Evolutionary conservation across 1,140 invertebrate genomes (phyloP), one percentile per base, ranked within the genome.

Genomic region (Drosophila saltans): DNA sequence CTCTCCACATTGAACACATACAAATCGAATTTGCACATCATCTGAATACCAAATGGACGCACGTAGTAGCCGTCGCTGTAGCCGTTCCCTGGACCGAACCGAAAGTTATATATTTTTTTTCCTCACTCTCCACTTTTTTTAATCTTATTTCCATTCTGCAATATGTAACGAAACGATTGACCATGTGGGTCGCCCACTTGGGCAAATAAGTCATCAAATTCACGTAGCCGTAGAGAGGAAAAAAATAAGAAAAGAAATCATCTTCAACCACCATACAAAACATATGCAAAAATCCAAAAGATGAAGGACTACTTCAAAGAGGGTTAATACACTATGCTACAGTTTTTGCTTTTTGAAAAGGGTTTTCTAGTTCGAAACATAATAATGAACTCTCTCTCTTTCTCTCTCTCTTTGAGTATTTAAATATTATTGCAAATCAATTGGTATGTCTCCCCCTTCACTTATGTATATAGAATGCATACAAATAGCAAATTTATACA

Each of bases 11-110:
- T 26, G 45, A 52, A 24, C 88, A 83, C 80, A 90, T 78, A 83
- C 84, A 90, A 90, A 91, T 80, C 78, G 81, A 91, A 90, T 91
- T 88, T 88, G 90, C 90, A 91, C 90, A 91, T 91, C 90, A 91
- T 91, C 90, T 91, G 90, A 91, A 91, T 91, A 91, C 85, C 90
- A 91, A 91, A 91, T 91, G 81, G 67, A 73, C 79, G 75, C 90
- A 91, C 90, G 90, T 36, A 30, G 28, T 91, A 91, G 78, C 63
- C 75, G 55, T 36, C 45, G 36, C 58, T 24, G 21, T 52, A 52
- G 45, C 45, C 45, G 24, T 52, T 52, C 21, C 45, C 45, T 52
- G 45, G 21, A 45, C 43, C 52, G 58, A 36, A 66, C 52, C 30
- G 56, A 56, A 57, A 33, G 55, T 56, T 61, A 62, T 61, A 52